Evolutionary conservation across 1,140 invertebrate species (phyloP).

Genomic region (Drosophila ironensis): DNA sequence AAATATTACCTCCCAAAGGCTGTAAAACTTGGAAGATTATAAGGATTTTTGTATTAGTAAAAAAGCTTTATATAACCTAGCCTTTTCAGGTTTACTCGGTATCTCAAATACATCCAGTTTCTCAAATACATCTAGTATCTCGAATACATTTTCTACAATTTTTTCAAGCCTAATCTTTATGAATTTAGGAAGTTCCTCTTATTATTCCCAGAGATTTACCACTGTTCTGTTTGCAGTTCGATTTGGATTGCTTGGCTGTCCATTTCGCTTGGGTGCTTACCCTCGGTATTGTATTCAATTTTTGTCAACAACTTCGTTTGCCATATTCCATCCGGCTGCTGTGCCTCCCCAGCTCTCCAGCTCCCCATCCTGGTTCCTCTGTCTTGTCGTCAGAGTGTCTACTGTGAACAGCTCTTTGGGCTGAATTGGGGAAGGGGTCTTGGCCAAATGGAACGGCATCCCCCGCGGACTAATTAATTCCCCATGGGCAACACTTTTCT

Average conservation of each 20-base stretch:
- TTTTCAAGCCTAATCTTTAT: too few species aligned
- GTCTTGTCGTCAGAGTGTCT: constrained; percentile 64
- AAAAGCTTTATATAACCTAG: too few species aligned
- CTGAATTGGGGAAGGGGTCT: background rate
- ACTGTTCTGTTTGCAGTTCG: too few species aligned
- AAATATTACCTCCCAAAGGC: too few species aligned
- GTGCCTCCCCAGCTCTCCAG: background rate
- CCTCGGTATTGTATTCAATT: constrained; percentile 71
- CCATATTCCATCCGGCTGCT: constrained; percentile 7
- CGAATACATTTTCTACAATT: too few species aligned
- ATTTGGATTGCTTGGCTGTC: constrained; percentile 25
- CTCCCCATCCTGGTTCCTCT: background rate
- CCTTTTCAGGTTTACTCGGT: too few species aligned
- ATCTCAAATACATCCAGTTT: too few species aligned
- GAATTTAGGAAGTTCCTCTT: too few species aligned
- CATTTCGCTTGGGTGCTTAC: constrained; percentile 24
- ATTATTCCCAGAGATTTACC: too few species aligned
- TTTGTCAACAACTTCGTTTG: constrained; percentile 67
- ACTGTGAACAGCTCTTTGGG: constrained; percentile 21
- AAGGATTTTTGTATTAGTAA: too few species aligned
- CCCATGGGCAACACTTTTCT: constrained; percentile 71
- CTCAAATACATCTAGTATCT: too few species aligned
- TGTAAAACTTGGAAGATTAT: too few species aligned
- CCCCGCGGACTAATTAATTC: constrained; percentile 69
- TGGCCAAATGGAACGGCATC: constrained; percentile 6